These are phyloP conservation scores for Drosophila watanabei DNA, from an alignment of 1,140 invertebrate genomes.

Conservation along the genomic window DNA sequence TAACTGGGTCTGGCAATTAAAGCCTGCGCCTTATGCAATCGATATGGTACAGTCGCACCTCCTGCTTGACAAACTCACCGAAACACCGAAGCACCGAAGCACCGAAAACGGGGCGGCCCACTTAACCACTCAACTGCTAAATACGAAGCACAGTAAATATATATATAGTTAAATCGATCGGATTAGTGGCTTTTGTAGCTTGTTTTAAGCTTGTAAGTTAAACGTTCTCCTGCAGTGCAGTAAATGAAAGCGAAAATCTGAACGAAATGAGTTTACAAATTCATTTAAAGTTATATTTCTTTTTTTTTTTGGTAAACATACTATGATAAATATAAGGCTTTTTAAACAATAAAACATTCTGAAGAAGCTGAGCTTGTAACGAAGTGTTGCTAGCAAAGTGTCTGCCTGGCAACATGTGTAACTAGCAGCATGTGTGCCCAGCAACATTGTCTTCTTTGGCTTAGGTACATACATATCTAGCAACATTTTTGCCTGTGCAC, in stretches of 20 bases:
- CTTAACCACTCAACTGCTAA: conserved; percentile 49
- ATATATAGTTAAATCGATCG: conserved; percentile 6
- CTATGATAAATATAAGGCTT: too few species aligned
- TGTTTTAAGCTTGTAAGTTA: background rate
- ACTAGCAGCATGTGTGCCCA: too few species aligned
- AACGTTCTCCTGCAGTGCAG: background rate
- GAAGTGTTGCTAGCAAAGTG: background rate
- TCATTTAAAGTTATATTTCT: background rate
- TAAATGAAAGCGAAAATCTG: background rate
- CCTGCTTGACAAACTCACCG: conserved; percentile 43
- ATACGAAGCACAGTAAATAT: conserved; percentile 4
- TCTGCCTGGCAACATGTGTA: background rate
- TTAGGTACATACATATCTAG: background rate
- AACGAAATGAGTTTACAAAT: background rate
- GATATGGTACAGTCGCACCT: conserved; percentile 50
- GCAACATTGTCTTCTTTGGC: background rate
- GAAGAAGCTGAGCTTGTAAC: background rate
- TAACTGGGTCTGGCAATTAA: conserved; percentile 52
- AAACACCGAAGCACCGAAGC: background rate
- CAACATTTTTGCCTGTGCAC: background rate
- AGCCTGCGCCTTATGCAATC: conserved; percentile 50
- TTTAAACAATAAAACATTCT: background rate
- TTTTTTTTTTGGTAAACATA: too few species aligned
- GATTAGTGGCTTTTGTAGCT: background rate
- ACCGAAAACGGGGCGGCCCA: conserved; percentile 25